Evolutionary conservation across 2,888 invertebrate species (phyloP).

Genomic region (Drosophila mimica): DNA sequence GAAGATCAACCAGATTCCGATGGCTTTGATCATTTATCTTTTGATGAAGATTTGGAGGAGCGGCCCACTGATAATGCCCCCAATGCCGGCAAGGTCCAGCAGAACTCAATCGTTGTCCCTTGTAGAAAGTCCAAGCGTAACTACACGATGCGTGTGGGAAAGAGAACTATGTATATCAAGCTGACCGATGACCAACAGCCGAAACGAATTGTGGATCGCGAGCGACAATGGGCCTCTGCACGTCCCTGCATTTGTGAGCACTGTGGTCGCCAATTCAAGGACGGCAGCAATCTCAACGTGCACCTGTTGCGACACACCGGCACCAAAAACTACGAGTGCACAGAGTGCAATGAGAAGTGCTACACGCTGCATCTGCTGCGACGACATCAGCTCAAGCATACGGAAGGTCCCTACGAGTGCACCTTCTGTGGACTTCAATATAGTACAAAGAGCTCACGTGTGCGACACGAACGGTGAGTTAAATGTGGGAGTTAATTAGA

Average conservation of each 20-base stretch:
- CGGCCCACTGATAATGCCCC: neutral
- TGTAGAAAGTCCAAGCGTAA: conserved; percentile 37
- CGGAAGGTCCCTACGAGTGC: conserved; percentile 69
- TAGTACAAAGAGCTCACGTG: conserved; percentile 72
- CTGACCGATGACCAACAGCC: conserved; percentile 66
- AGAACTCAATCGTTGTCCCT: neutral
- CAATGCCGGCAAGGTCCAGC: neutral
- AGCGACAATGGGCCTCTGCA: conserved; percentile 55
- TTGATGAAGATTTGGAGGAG: conserved; percentile 7
- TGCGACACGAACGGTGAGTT: conserved; percentile 65
- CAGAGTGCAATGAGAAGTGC: conserved; percentile 66
- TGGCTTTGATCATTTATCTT: conserved; percentile 1
- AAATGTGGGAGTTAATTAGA: neutral
- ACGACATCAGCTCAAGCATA: conserved; percentile 67
- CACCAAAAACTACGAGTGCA: conserved; percentile 69
- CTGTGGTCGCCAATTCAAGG: conserved; percentile 66
- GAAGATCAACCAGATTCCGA: conserved; percentile 17
- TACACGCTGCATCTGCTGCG: conserved; percentile 64
- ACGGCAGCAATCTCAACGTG: conserved; percentile 66
- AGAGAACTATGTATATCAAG: conserved; percentile 68
- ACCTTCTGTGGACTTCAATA: conserved; percentile 72
- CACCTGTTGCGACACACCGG: conserved; percentile 67
- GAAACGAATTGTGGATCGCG: conserved; percentile 68
- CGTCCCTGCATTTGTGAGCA: conserved; percentile 70
- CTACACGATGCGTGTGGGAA: conserved; percentile 70